phyloP scores from a whole-genome alignment of 2,888 invertebrate species.

The Drosophila ustulata region DNA sequence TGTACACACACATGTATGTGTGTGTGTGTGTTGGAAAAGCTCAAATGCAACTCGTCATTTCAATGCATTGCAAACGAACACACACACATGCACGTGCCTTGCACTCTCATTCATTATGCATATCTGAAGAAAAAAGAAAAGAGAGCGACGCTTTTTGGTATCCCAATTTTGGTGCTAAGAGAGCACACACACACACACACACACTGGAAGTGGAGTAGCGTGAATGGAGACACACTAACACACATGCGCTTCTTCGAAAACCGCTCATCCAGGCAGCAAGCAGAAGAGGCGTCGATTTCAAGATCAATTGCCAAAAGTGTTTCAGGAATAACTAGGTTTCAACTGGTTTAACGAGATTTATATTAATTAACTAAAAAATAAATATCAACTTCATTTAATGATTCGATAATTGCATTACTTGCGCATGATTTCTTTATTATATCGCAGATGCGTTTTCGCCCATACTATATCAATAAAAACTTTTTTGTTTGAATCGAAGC shows the following conservation, averaged over 20 bases:
- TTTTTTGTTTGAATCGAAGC: too few species aligned
- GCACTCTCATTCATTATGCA: constrained; percentile 59
- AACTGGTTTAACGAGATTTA: constrained; percentile 37
- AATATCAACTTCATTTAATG: not conserved
- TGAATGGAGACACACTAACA: constrained; percentile 25
- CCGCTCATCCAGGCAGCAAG: constrained; percentile 48
- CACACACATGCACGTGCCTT: constrained; percentile 30
- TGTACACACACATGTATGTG: not conserved
- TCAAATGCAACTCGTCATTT: constrained; percentile 39
- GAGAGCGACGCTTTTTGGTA: constrained; percentile 23
- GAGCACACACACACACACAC: constrained; percentile 2
- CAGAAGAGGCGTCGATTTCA: constrained; percentile 23
- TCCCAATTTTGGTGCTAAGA: constrained; percentile 37
- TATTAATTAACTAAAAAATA: not conserved
- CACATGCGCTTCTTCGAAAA: constrained; percentile 32
- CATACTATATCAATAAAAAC: too few species aligned
- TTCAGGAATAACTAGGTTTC: constrained; percentile 37
- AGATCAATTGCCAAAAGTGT: constrained; percentile 14
- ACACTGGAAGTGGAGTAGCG: not conserved
- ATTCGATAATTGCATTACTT: too few species aligned
- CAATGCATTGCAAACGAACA: constrained; percentile 12
- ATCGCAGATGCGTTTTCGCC: too few species aligned
- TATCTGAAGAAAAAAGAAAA: constrained; percentile 16
- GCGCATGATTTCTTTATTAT: too few species aligned
- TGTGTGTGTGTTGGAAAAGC: constrained; percentile 22